Base-by-base conservation (phyloP, 2,113 vertebrate species). In the Camelus dromedarius region DNA sequence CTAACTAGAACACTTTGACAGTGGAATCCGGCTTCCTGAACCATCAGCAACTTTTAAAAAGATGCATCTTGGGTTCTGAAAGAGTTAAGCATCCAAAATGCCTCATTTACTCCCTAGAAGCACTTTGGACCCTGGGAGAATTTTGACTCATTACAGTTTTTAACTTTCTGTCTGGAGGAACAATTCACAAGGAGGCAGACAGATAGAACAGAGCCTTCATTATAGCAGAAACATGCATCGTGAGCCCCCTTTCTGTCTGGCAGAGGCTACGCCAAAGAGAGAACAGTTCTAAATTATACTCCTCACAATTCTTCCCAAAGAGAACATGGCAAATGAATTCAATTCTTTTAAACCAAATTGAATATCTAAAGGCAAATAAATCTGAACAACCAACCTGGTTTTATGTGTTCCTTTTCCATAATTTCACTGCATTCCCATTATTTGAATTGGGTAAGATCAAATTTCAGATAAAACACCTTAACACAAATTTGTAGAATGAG, bases 401-500 rank as follows among this genome's bases (percentile, higher is more conserved):
- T 95, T 94, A 46, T 92, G 30, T 77, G 26, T 69, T 97, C 30
- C 50, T 92, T 84, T 92, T 76, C 35, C 79, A 60, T 96, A 84
- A 96, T 95, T 96, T 96, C 86, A 82, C 84, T 85, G 35, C 60
- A 79, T 62, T 95, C 77, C 38, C 58, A 60, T 93, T 97, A 84
- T 94, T 91, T 96, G 94, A 96, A 97, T 79, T 96, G 83, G 52
- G 52, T 96, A 81, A 94, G 97, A 97, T 97, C 83, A 97, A 95
- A 97, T 96, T 98, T 96, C 92, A 97, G 95, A 97, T 97, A 83
- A 96, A 97, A 62, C 32, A 95, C 73, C 86, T 96, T 95, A 95
- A 94, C 84, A 81, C 69, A 92, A 92, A 96, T 97, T 96, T 96
- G 54, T 91, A 93, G 83, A 97, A 96, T 97, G 94, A 91, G 72